Evolutionary conservation across 53 echinoderm and acorn worm genomes (phyloP).

Genomic region (Zoroaster sp.): DNA sequence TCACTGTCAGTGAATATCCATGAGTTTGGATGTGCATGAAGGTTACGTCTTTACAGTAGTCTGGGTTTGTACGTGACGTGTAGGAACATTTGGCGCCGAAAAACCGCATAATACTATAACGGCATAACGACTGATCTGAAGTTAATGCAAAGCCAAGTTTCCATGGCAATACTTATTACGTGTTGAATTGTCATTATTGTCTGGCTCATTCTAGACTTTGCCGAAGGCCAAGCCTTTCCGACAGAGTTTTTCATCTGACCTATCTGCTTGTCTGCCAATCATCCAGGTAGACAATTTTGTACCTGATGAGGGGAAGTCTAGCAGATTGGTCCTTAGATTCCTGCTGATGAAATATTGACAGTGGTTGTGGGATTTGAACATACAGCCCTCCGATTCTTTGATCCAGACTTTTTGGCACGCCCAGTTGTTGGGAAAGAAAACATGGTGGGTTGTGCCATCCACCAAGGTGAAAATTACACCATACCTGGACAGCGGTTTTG

Average conservation of each 20-base stretch:
- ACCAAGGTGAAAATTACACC: too few relatives aligned
- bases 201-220: not conserved
- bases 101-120: not conserved
- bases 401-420: too few relatives aligned
- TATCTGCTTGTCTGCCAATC: not conserved
- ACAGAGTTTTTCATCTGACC: not conserved
- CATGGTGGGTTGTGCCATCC: too few relatives aligned
- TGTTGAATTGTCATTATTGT: not conserved
- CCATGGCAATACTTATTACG: not conserved
- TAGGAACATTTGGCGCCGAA: not conserved
- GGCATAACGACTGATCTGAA: not conserved
- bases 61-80: not conserved
- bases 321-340: not conserved
- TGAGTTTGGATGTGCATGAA: not conserved
- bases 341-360: not conserved
- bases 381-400: too few relatives aligned
- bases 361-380: not conserved
- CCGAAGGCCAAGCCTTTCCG: not conserved
- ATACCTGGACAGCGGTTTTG: too few relatives aligned
- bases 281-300: not conserved
- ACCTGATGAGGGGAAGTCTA: not conserved
- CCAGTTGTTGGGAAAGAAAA: too few relatives aligned
- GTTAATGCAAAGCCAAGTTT: not conserved
- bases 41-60: not conserved
- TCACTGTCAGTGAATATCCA: not conserved